Evolutionary conservation across 2,797 vertebrate genomes (phyloP).

Genomic region (Ptychadena robeensis): DNA sequence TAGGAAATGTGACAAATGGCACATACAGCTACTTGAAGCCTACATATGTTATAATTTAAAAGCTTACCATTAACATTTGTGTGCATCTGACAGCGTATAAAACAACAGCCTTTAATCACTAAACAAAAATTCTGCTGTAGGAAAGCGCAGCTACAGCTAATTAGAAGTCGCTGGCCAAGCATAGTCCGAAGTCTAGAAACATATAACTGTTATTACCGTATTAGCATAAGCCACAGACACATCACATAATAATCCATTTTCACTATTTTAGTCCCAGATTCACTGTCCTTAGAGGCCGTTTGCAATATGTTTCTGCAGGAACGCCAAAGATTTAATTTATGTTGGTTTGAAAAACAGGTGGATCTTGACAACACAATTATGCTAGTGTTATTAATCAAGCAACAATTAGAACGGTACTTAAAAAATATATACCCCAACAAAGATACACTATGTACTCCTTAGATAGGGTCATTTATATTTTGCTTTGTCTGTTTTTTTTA

Average conservation of each 20-base stretch:
- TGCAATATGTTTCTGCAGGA: slow-evolving; percentile 58
- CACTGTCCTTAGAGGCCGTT: slow-evolving; percentile 44
- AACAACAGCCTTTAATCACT: neutral
- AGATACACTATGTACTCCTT: slow-evolving; percentile 17
- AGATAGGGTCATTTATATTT: neutral
- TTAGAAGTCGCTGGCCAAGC: slow-evolving; percentile 2
- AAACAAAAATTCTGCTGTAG: neutral
- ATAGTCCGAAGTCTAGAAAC: slow-evolving; percentile 2
- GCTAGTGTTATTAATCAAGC: slow-evolving; percentile 56
- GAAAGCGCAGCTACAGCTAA: slow-evolving; percentile 1
- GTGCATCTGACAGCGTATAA: neutral
- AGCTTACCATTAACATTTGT: neutral
- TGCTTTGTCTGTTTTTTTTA: neutral
- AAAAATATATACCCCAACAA: slow-evolving; percentile 13
- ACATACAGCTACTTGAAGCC: neutral
- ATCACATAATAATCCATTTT: slow-evolving; percentile 46
- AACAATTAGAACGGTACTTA: slow-evolving; percentile 27
- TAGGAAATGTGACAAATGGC: too few species aligned
- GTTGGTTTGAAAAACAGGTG: slow-evolving; percentile 58
- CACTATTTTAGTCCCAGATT: slow-evolving; percentile 47
- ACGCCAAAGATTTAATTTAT: slow-evolving; percentile 57
- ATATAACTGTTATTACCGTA: slow-evolving; percentile 40
- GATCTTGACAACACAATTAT: slow-evolving; percentile 57
- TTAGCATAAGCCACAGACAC: slow-evolving; percentile 27
- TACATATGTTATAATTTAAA: neutral